A percentile compares a stretch with the other conserved stretches of the same genome.
Evolutionary conservation across 2,888 invertebrate genomes (phyloP).

Genomic region (Sarcophaga subvicina): DNA sequence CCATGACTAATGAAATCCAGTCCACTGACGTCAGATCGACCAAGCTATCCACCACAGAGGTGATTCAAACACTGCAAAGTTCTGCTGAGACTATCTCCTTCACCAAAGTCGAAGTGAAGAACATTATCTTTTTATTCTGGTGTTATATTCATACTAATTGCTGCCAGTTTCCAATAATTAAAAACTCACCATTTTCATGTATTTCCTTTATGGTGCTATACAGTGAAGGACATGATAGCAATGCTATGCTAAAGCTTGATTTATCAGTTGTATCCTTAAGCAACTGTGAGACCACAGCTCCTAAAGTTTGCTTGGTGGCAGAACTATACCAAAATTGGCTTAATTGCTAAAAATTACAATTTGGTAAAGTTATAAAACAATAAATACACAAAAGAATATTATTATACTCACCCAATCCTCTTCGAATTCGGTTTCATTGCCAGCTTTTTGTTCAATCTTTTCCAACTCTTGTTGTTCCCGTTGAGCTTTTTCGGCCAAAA

Average conservation of each 20-base stretch:
- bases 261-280: constrained; percentile 82
- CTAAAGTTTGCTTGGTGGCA: constrained; percentile 88
- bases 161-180: too few relatives aligned
- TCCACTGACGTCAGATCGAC: too few relatives aligned
- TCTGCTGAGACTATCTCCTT: too few relatives aligned
- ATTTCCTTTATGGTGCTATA: constrained; percentile 86
- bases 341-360: constrained; percentile 87
- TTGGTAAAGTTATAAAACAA: not conserved
- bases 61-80: too few relatives aligned
- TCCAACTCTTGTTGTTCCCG: constrained; percentile 84
- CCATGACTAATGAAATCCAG: too few relatives aligned
- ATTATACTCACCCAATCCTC: constrained; percentile 89
- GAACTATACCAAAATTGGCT: constrained; percentile 99
- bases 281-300: constrained; percentile 85
- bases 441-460: constrained; percentile 74
- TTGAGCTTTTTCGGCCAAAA: constrained; percentile 87
- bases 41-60: too few relatives aligned
- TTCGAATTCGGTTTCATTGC: constrained; percentile 84
- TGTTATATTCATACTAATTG: too few relatives aligned
- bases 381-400: too few relatives aligned
- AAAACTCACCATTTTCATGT: constrained; percentile 73
- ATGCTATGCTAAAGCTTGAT: constrained; percentile 85
- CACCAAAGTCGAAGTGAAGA: too few relatives aligned
- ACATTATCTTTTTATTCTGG: too few relatives aligned
- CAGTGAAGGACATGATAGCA: constrained; percentile 94